Percentiles rank a stretch among this genome's conserved stretches.
Evolutionary conservation across 2,113 vertebrate species (phyloP).

Genomic region (Crotalus horridus): DNA sequence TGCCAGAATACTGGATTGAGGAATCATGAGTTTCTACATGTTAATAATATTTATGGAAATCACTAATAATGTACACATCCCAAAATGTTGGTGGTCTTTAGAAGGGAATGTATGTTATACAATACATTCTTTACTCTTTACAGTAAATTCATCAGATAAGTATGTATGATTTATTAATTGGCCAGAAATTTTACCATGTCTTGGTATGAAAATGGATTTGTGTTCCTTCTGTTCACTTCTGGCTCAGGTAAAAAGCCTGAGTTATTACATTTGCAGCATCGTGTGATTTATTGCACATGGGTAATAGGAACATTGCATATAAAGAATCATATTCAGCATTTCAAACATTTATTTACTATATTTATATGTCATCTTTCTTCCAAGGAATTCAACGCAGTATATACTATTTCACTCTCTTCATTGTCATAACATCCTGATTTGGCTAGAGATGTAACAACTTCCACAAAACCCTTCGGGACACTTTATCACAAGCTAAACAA

Average conservation of each 20-base stretch:
- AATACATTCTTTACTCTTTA: background rate
- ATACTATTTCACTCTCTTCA: background rate
- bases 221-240: background rate
- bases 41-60: background rate
- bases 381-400: background rate
- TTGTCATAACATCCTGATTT: background rate
- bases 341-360: background rate
- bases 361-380: background rate
- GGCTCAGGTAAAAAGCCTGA: background rate
- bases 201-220: background rate
- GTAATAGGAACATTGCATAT: background rate
- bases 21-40: background rate
- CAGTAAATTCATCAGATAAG: background rate
- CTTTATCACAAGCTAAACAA: background rate
- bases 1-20: background rate
- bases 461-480: background rate
- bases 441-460: background rate
- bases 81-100: background rate
- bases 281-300: background rate
- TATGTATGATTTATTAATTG: background rate
- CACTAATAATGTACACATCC: background rate
- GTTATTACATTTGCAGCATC: background rate
- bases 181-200: background rate
- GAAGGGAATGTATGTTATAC: background rate
- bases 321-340: background rate